A percentile compares a stretch with the other conserved stretches of the same genome.
These are phyloP conservation scores for Diarsia dahlii DNA, from an alignment of 2,888 invertebrate genomes.

Conservation along the genomic window DNA sequence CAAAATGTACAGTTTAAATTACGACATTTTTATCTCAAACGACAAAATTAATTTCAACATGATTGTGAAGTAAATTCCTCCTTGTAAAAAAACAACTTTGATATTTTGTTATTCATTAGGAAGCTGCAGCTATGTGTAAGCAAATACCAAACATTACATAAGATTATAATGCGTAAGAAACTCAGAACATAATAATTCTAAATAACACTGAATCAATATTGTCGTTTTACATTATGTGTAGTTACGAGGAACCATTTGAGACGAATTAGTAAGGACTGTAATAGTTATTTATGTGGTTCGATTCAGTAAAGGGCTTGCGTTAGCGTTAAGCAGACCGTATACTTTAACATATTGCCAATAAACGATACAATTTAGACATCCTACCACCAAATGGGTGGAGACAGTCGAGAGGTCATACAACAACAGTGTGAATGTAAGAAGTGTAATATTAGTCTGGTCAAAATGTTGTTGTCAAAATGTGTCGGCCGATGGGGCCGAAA, in stretches of 20 bases:
- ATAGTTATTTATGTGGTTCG: constrained; percentile 8
- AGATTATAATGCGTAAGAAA: constrained; percentile 2
- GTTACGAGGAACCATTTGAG: background rate
- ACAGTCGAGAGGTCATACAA: background rate
- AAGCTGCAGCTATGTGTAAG: constrained; percentile 13
- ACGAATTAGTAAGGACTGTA: background rate
- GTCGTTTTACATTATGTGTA: constrained; percentile 2
- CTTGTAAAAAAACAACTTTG: constrained; percentile 34
- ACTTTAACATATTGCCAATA: background rate
- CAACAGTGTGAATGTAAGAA: background rate
- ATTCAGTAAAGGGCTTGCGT: background rate
- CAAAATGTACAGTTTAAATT: background rate
- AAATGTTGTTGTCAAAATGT: too few species aligned
- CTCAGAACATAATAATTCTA: background rate
- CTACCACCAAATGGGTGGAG: background rate
- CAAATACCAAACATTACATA: constrained; percentile 33
- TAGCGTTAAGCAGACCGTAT: background rate
- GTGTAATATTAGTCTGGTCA: too few species aligned
- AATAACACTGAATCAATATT: constrained; percentile 12
- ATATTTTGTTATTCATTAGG: constrained; percentile 34
- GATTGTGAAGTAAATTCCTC: constrained; percentile 31
- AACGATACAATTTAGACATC: background rate
- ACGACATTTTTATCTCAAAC: constrained; percentile 6
- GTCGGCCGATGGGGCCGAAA: too few species aligned
- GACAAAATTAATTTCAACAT: constrained; percentile 14